These are phyloP conservation scores for Sceloporus undulatus DNA, from an alignment of 2,113 vertebrate species.

Conservation along the genomic window DNA sequence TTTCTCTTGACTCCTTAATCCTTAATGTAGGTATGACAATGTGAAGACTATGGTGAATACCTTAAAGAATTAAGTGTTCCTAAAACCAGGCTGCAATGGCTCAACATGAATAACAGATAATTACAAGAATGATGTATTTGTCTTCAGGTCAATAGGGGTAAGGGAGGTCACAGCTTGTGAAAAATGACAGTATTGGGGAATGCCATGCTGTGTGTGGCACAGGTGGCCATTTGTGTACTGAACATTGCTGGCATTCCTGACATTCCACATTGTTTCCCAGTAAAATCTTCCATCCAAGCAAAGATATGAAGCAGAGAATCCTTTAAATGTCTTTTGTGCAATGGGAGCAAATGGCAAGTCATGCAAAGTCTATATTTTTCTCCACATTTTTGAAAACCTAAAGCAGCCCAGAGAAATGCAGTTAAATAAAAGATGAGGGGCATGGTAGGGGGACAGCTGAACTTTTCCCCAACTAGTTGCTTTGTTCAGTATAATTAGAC, in stretches of 20 bases:
- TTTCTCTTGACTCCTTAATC: constrained; percentile 6
- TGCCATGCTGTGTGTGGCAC: neutral
- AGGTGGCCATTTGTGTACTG: constrained; percentile 34
- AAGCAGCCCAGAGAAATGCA: neutral
- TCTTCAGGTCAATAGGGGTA: neutral
- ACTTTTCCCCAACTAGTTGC: no score
- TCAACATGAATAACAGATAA: neutral
- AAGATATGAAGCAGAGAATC: constrained; percentile 31
- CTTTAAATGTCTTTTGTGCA: neutral
- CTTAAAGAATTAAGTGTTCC: neutral
- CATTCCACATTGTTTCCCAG: constrained; percentile 39
- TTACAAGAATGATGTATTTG: neutral
- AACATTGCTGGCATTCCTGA: constrained; percentile 22
- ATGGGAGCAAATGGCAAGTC: neutral
- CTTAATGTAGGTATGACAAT: constrained; percentile 3
- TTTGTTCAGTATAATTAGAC: no score
- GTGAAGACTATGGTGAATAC: neutral
- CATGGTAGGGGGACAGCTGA: no score
- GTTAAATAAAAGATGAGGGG: neutral
- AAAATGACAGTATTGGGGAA: neutral
- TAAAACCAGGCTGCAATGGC: neutral
- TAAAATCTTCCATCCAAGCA: constrained; percentile 35
- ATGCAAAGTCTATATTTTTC: neutral
- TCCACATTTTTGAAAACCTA: neutral
- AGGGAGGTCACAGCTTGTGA: constrained; percentile 16